Conservation (phyloP, 1,140 invertebrate genomes). For the Carposina sasakii region DNA sequence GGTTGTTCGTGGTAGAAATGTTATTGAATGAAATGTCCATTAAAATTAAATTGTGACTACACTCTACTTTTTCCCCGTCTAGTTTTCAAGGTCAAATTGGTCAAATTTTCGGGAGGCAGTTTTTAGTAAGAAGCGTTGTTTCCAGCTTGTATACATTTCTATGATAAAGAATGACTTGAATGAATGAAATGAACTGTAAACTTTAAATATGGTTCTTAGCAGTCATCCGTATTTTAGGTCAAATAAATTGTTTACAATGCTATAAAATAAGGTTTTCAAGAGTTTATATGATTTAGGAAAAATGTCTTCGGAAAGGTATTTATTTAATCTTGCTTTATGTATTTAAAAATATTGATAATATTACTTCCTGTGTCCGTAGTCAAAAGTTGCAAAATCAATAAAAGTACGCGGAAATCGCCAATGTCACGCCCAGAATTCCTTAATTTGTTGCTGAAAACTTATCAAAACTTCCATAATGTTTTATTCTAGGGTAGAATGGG, state of each 20-base stretch:
- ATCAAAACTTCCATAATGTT: constrained; percentile 43
- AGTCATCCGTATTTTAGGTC: constrained; percentile 55
- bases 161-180: no score
- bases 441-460: constrained; percentile 42
- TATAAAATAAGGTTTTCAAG: constrained; percentile 34
- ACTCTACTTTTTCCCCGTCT: no score
- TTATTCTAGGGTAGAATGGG: constrained; percentile 92
- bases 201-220: constrained; percentile 67
- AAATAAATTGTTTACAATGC: constrained; percentile 49
- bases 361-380: constrained; percentile 48
- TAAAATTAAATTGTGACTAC: no score
- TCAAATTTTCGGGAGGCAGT: no score
- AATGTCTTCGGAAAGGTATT: constrained; percentile 68
- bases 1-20: no score
- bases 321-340: constrained; percentile 13
- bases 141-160: no score
- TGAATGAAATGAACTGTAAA: constrained; percentile 67
- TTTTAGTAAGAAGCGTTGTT: no score
- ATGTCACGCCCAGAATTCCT: constrained; percentile 66
- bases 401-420: constrained; percentile 68
- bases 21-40: no score
- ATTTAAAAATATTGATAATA: constrained; percentile 32
- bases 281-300: constrained; percentile 32
- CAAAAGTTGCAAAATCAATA: constrained; percentile 71
- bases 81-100: no score